Percentiles rank a stretch among this genome's conserved stretches.
These are phyloP conservation scores for Micrasema longulum DNA, from an alignment of 1,140 invertebrate species.

Conservation along the genomic window DNA sequence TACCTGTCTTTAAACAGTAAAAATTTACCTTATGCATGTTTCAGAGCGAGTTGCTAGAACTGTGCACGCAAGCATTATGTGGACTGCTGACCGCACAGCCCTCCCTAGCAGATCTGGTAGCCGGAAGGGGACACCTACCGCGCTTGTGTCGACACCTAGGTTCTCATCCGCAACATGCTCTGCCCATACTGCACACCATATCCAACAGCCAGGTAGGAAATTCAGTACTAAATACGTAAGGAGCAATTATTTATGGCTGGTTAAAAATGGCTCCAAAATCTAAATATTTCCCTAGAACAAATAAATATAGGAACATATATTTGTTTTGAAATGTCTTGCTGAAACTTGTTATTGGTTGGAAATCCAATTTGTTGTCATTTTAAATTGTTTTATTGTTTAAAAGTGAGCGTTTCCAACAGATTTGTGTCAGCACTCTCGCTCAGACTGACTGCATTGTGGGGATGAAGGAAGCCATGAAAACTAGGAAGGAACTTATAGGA, in stretches of 20 bases:
- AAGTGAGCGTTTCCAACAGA: no score
- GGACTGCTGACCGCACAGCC: constrained; percentile 88
- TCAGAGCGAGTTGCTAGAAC: constrained; percentile 84
- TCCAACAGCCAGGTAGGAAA: constrained; percentile 81
- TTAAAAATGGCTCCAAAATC: no score
- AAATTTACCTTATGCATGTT: no score
- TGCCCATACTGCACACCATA: constrained; percentile 89
- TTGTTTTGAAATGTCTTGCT: no score
- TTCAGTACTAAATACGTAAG: no score
- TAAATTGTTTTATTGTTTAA: no score
- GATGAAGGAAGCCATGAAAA: constrained; percentile 89
- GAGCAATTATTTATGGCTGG: no score
- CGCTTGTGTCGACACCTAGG: constrained; percentile 86
- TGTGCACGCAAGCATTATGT: constrained; percentile 86
- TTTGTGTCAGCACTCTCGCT: constrained; percentile 81
- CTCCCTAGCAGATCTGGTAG: constrained; percentile 89
- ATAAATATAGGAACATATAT: no score
- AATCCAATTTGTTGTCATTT: no score
- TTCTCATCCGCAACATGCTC: constrained; percentile 79
- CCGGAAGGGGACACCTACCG: constrained; percentile 94
- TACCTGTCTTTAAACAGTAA: no score
- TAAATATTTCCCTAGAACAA: no score
- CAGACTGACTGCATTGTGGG: constrained; percentile 85
- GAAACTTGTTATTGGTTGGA: no score
- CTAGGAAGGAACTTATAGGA: constrained; percentile 83